Evolutionary conservation across 2,797 vertebrate species (phyloP).

Genomic region (Aselliscus stoliczkanus): DNA sequence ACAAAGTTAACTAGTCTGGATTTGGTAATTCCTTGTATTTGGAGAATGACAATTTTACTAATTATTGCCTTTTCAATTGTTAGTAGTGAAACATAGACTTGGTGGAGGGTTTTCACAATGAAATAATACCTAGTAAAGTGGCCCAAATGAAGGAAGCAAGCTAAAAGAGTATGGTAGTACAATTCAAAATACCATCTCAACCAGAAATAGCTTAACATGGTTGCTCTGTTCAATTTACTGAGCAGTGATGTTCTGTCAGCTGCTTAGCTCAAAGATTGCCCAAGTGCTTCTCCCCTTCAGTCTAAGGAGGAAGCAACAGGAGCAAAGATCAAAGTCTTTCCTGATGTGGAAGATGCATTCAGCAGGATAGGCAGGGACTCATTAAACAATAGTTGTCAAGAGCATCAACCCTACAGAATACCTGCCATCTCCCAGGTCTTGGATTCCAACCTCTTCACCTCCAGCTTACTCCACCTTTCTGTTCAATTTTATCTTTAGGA

Average conservation of each 20-base stretch:
- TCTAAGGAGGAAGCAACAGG: constrained; percentile 64
- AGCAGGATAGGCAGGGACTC: constrained; percentile 45
- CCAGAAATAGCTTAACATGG: constrained; percentile 52
- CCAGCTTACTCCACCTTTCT: not conserved
- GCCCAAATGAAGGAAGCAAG: constrained; percentile 22
- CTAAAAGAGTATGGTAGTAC: constrained; percentile 5
- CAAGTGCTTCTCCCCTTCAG: not conserved
- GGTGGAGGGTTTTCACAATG: constrained; percentile 6
- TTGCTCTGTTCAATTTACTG: constrained; percentile 43
- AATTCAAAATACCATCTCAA: constrained; percentile 36
- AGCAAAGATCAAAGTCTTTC: constrained; percentile 50
- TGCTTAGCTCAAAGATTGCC: not conserved
- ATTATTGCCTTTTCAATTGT: constrained; percentile 22
- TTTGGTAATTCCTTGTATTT: not conserved
- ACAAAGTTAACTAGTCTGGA: not conserved
- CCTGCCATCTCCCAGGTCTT: not conserved
- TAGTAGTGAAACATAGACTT: not conserved
- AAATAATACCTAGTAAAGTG: constrained; percentile 3
- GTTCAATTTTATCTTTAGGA: not conserved
- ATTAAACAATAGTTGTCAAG: constrained; percentile 62
- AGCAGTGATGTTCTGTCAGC: not conserved
- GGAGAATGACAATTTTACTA: constrained; percentile 15
- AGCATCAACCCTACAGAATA: constrained; percentile 34
- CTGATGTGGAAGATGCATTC: constrained; percentile 55
- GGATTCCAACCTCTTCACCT: not conserved